Evolutionary conservation across 92 coral and sea anemone genomes (phyloP).

Genomic region (Scolanthus callimorphus): DNA sequence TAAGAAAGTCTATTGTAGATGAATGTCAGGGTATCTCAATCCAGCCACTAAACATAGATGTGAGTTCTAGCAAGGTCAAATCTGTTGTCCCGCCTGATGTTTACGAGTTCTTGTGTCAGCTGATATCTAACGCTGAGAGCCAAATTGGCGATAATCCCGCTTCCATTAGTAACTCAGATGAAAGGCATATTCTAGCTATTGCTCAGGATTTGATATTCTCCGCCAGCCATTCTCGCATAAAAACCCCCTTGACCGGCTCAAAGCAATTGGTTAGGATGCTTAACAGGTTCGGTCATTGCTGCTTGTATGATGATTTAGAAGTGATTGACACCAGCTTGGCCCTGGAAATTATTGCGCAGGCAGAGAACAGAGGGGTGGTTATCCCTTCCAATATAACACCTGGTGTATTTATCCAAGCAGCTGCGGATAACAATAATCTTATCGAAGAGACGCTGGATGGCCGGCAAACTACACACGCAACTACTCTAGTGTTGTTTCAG

Average conservation of each 20-base stretch:
- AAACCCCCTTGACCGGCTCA: slow-evolving; percentile 49
- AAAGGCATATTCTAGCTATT: slow-evolving; percentile 30
- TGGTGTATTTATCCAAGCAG: too few relatives aligned
- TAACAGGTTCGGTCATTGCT: slow-evolving; percentile 41
- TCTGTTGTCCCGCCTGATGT: slow-evolving; percentile 26
- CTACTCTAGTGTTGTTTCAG: too few relatives aligned
- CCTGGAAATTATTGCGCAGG: too few relatives aligned
- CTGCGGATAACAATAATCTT: too few relatives aligned
- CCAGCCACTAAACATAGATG: slow-evolving; percentile 42
- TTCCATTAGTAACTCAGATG: slow-evolving; percentile 12
- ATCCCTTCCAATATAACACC: too few relatives aligned
- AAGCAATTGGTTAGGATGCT: slow-evolving; percentile 44
- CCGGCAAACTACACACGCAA: too few relatives aligned
- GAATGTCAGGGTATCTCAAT: slow-evolving; percentile 21
- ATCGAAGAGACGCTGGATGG: too few relatives aligned
- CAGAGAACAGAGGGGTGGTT: too few relatives aligned
- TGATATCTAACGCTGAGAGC: slow-evolving; percentile 27
- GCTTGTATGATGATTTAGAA: too few relatives aligned
- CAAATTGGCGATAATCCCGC: slow-evolving; percentile 4
- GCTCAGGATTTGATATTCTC: slow-evolving; percentile 31
- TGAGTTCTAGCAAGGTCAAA: slow-evolving; percentile 29
- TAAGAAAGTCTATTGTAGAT: slow-evolving; percentile 26
- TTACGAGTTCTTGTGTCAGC: slow-evolving; percentile 34
- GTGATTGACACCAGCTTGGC: too few relatives aligned
- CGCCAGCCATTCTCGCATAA: slow-evolving; percentile 37